Conservation (phyloP, 2,797 vertebrate species). For the Buceros bicornis region DNA sequence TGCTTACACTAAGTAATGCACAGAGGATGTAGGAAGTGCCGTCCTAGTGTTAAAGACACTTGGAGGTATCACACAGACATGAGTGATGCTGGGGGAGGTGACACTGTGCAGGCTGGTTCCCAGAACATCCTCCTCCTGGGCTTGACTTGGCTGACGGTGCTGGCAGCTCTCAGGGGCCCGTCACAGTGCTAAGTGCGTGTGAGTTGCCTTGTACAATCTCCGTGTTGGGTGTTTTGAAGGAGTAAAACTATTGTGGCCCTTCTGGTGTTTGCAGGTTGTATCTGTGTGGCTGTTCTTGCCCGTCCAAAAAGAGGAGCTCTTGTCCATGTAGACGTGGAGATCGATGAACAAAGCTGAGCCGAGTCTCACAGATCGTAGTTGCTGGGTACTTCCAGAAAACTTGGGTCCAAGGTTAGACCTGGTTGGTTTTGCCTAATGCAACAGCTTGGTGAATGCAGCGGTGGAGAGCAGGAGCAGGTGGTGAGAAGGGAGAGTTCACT, state of each 20-base stretch:
- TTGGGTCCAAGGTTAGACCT: neutral
- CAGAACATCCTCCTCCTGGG: neutral
- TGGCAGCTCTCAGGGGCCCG: neutral
- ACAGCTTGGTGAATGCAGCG: neutral
- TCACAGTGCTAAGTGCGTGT: rapidly evolving
- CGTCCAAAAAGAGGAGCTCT: neutral
- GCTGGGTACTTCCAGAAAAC: neutral
- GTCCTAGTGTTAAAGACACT: rapidly evolving
- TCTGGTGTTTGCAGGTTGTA: neutral
- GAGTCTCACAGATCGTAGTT: neutral
- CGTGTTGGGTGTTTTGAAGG: neutral
- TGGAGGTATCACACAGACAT: rapidly evolving
- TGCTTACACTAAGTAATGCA: neutral
- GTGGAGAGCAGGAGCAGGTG: neutral
- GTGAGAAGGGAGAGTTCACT: neutral
- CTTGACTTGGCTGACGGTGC: neutral
- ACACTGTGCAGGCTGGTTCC: rapidly evolving
- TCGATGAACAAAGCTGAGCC: neutral
- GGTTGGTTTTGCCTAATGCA: neutral
- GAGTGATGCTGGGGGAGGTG: neutral
- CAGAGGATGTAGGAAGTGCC: rapidly evolving
- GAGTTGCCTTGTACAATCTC: neutral
- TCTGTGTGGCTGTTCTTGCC: neutral
- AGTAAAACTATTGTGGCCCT: neutral
- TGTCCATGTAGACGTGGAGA: rapidly evolving